Evolutionary conservation across 1,140 invertebrate genomes (phyloP).

Genomic region (Teleogryllus occipitalis): DNA sequence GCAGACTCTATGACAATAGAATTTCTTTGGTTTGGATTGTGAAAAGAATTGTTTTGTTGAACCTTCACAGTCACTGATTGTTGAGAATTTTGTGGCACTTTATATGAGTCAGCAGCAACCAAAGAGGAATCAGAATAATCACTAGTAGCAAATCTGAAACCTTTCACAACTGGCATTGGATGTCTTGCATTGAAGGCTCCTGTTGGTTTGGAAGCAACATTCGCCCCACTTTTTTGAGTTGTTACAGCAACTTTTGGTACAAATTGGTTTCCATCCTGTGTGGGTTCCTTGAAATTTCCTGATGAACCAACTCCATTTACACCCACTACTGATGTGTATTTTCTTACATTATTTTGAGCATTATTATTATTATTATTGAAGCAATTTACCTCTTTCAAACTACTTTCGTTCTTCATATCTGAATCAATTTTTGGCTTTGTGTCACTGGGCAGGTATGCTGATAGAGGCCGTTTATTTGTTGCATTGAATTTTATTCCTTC

Average conservation of each 20-base stretch:
- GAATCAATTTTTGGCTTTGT: not conserved
- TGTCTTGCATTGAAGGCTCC: not conserved
- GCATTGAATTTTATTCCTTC: not conserved
- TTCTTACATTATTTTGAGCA: slow-evolving; percentile 16
- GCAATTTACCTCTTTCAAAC: not conserved
- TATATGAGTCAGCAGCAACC: not conserved
- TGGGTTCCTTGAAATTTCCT: not conserved
- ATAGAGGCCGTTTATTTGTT: not conserved
- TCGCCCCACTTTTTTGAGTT: not conserved
- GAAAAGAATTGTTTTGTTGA: not conserved
- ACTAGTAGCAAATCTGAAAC: slow-evolving; percentile 27
- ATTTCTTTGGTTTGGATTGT: not conserved
- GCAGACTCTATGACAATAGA: not conserved
- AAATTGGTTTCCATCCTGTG: not conserved
- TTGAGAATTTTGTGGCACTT: not conserved
- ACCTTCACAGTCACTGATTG: not conserved
- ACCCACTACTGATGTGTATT: slow-evolving; percentile 30
- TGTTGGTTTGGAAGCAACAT: not conserved
- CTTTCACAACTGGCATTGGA: slow-evolving; percentile 30
- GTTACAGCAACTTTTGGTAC: not conserved
- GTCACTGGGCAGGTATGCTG: not conserved
- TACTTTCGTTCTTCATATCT: not conserved
- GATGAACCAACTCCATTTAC: slow-evolving; percentile 19
- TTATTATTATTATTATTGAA: slow-evolving; percentile 8
- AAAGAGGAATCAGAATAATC: not conserved